Conservation (phyloP, 2,113 vertebrate species). For the Neopipo cinnamomea region DNA sequence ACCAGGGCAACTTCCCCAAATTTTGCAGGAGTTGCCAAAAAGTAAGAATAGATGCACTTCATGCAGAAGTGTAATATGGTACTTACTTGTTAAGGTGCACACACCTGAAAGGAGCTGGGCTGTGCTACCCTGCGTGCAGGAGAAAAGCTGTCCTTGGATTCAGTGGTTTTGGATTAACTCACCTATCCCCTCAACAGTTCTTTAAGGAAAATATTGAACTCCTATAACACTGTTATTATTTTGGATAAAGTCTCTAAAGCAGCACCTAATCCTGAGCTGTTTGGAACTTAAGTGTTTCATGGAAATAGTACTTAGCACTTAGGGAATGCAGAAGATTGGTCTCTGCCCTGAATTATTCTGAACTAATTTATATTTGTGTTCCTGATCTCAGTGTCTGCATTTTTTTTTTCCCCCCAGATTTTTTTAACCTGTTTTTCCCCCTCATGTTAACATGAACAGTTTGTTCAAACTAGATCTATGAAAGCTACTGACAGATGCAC, state of each 20-base stretch:
- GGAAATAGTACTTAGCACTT: not conserved
- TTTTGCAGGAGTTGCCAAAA: not conserved
- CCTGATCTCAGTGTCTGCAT: not conserved
- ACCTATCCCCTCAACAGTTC: not conserved
- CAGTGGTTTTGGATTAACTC: not conserved
- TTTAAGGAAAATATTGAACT: not conserved
- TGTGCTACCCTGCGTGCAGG: not conserved
- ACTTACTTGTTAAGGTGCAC: not conserved
- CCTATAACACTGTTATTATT: not conserved
- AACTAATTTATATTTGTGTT: not conserved
- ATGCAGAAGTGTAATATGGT: not conserved
- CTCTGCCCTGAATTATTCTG: not conserved
- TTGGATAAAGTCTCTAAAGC: not conserved
- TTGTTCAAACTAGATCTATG: not conserved
- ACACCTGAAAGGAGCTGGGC: not conserved
- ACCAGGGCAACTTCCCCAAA: not conserved
- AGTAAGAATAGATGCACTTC: not conserved
- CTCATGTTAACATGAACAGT: not conserved
- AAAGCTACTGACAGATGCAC: not conserved
- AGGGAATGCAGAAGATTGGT: not conserved
- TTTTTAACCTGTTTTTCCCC: rapidly evolving
- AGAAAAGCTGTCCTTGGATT: not conserved
- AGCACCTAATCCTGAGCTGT: not conserved
- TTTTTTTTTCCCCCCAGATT: not conserved
- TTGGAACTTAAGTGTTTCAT: not conserved